Evolutionary conservation across 64 coral and sea anemone species (phyloP), one percentile per base, ranked within the genome.

Genomic region (Exaiptasia diaphana): DNA sequence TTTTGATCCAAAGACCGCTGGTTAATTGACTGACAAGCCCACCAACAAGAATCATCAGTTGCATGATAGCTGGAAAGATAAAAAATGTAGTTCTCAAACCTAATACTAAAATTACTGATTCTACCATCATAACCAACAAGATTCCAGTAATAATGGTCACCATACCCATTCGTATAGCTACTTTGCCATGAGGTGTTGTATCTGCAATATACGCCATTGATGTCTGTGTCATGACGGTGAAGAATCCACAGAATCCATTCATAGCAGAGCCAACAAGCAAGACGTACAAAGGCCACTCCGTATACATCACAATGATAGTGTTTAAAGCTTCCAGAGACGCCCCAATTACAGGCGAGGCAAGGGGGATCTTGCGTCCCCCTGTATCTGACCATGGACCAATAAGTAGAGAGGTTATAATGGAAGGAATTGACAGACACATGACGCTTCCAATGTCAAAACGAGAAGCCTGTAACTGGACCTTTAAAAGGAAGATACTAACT

Each of bases 351-450:
- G 95, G 95, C 0, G 88, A 56, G 53, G 65, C 37, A 10, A 99
- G 58, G 0, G 85, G 89, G 0, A 76, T 68, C 14, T 87, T 86
- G 58, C 95, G 77, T 4, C 95, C 95, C 67, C 67, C 95, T 54
- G 90, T 93, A 80, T 99, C 95, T 41, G 95, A 88, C 95, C 95
- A 99, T 3, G 95, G 79, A 7, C 95, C 95, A 21, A 93, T 5
- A 69, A 99, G 43, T 10, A 99, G 86, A 13, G 75, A 73, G 38
- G 74, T 75, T 0, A 99, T 21, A 29, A 99, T 88, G 18, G 90
- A 99, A 5, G 95, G 95, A 20, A 88, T 50, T 15, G 89, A 78
- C 1, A 74, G 78, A 45, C 87, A 92, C 55, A 94, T 74, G 4
- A 79, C 73, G 18, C 85, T 83, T 0, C 64, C 91, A 15, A 94